Evolutionary conservation across 2,888 invertebrate species (phyloP), one percentile per base, ranked within the genome.

Genomic region (Myopa tessellatipennis): DNA sequence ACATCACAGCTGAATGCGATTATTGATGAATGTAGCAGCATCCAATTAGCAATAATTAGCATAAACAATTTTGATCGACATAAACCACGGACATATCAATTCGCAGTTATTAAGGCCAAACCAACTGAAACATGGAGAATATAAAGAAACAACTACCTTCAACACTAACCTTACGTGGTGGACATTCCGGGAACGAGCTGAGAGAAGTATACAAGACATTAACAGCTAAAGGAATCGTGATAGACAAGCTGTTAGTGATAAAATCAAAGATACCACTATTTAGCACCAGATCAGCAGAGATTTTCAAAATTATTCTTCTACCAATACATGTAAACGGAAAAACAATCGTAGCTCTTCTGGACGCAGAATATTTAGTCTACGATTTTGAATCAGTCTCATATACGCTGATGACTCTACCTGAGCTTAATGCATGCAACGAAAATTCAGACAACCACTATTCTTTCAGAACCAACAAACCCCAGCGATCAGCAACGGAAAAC

Each of bases 1-100:
- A 26, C 26, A 26, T 26, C 26, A 26, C 26, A 26, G 26, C 26
- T 26, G 26, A 26, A 26, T 26, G 26, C 26, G 2, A 26, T 26
- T 26, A 26, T 26, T 26, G 26, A 26, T 26, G 26, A 26, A 26
- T 26, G 26, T 26, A 2, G 26, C 26, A 26, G 26, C 26, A 26
- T 26, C 26, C 26, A 26, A 26, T 26, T 2, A 26, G 61, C 67
- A n/a, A 61, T 73, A 34, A 77, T 73, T 8, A 67, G 34, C 36
- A 36, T n/a, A n/a, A n/a, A n/a, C n/a, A n/a, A n/a, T 77, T n/a
- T 67, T 77, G 12, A 77, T 73, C 16, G 73, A 77, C 67, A 50
- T 77, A 60, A 77, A 73, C 34, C 67, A 77, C 72, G 67, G 61
- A 58, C 63, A 65, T 26, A 26, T 73, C 12, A 77, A 72, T 68